Conservation (phyloP, 2,797 vertebrate species). For the Sarcophilus harrisii region DNA sequence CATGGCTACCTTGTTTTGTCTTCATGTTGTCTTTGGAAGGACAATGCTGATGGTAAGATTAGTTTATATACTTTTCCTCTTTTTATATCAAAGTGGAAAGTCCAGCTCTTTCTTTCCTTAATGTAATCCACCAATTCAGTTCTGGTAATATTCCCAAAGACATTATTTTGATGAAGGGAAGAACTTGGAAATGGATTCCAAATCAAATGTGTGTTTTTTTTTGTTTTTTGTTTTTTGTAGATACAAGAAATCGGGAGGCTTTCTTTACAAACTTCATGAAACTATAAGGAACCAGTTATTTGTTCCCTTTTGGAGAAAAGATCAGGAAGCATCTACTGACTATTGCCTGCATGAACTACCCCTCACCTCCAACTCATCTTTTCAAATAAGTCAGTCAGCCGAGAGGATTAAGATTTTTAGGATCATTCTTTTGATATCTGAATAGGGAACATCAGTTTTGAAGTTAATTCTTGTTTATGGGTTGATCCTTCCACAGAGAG, state of each 20-base stretch:
- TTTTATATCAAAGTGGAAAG: background rate
- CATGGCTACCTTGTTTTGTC: background rate
- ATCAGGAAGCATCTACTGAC: background rate
- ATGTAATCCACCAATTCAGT: background rate
- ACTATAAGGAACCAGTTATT: conserved; percentile 17
- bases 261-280: conserved; percentile 48
- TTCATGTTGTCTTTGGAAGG: background rate
- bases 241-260: background rate
- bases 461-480: background rate
- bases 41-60: background rate
- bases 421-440: conserved; percentile 16
- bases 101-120: conserved; percentile 1
- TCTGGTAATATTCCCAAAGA: conserved; percentile 9
- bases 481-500: background rate
- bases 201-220: conserved; percentile 32
- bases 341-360: background rate
- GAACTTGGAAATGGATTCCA: conserved; percentile 33
- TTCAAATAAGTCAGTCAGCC: background rate
- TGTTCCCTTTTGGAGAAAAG: background rate
- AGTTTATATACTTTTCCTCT: background rate
- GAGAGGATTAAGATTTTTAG: background rate
- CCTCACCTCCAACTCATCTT: background rate
- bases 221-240: no score
- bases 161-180: conserved; percentile 54
- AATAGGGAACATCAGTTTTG: background rate